These are phyloP conservation scores for Icerya purchasi DNA, from an alignment of 2,888 invertebrate species.

Conservation along the genomic window DNA sequence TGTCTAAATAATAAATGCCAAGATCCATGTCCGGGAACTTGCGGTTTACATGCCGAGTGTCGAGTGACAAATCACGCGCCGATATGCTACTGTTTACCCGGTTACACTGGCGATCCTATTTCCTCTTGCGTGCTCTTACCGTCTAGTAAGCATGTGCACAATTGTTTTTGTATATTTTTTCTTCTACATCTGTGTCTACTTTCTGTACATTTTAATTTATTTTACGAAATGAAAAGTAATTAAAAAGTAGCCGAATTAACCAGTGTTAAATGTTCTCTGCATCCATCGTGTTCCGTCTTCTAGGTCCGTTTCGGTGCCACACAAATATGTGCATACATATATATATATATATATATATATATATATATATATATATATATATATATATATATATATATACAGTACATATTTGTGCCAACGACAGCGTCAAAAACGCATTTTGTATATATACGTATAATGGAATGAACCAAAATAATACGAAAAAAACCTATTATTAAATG, in stretches of 20 bases:
- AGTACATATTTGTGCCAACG: too few relatives aligned
- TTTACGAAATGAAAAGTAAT: too few relatives aligned
- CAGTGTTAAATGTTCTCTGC: too few relatives aligned
- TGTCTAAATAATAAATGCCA: constrained; percentile 68
- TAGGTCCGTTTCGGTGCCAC: background rate
- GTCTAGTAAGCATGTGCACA: constrained; percentile 21
- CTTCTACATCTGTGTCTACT: too few relatives aligned
- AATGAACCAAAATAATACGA: too few relatives aligned
- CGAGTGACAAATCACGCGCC: constrained; percentile 62
- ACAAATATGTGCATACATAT: background rate
- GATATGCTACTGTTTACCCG: constrained; percentile 53
- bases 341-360: background rate
- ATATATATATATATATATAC: background rate
- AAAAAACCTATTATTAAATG: too few relatives aligned
- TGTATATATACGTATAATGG: too few relatives aligned
- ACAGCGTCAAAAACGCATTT: too few relatives aligned
- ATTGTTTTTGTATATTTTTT: too few relatives aligned
- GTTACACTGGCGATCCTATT: constrained; percentile 54
- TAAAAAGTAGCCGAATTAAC: too few relatives aligned
- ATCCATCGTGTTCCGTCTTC: too few relatives aligned
- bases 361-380: background rate
- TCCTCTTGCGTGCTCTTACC: constrained; percentile 26
- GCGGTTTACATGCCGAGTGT: constrained; percentile 60
- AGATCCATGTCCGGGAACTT: constrained; percentile 62
- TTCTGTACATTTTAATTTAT: too few relatives aligned